Conservation (phyloP, 2,797 vertebrate species). For the Myotis myotis region DNA sequence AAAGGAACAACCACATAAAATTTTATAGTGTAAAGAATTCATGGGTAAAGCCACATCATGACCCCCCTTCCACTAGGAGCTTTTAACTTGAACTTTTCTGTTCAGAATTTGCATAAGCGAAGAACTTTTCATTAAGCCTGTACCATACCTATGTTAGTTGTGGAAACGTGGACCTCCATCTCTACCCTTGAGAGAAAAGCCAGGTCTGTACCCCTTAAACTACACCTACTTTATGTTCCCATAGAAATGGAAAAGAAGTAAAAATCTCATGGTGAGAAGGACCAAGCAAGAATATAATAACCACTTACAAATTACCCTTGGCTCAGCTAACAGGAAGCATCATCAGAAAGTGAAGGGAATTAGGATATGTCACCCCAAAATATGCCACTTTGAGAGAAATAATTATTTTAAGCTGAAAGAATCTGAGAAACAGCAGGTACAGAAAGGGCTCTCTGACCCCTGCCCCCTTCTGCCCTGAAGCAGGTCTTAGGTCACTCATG, state of each 20-base stretch:
- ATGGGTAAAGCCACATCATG: neutral
- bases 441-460: neutral
- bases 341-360: neutral
- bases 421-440: neutral
- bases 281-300: neutral
- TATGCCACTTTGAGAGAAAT: neutral
- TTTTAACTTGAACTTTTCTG: constrained; percentile 11
- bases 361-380: neutral
- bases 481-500: neutral
- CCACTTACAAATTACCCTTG: neutral
- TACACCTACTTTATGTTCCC: neutral
- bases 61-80: neutral
- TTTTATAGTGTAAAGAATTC: neutral
- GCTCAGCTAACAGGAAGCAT: neutral
- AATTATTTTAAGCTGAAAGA: neutral
- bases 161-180: neutral
- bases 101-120: neutral
- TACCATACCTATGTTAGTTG: neutral
- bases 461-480: neutral
- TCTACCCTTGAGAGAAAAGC: neutral
- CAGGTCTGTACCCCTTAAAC: neutral
- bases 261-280: neutral
- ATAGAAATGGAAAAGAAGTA: neutral
- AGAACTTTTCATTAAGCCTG: constrained; percentile 20
- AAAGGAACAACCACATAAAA: constrained; percentile 12